Base-by-base conservation (phyloP, 1,140 invertebrate genomes). In the Brachionus calyciflorus region DNA sequence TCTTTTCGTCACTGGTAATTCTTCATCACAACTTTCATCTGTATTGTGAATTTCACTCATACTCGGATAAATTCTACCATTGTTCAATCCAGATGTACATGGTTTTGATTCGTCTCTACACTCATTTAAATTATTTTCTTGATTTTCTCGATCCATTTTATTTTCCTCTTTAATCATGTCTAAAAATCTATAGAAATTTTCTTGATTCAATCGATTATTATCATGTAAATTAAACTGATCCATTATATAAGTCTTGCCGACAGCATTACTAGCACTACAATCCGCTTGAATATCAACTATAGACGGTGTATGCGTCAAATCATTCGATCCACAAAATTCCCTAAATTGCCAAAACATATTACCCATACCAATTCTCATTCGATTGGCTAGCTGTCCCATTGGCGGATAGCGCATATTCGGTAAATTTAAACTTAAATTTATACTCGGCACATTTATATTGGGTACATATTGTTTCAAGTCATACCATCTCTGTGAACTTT, bases 271-370 rank as follows among this genome's bases (percentile, higher is more conserved):
- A 26, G 69, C 69, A 55, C 69, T 73, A 24, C 46, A 51, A 14
- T 73, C 69, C 2, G 69, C 24, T 30, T 73, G 69, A 30, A 73
- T 73, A 33, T 73, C 69, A 6, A 55, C 69, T 33, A 73, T 51
- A 1, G 69, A 73, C 19, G 69, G 69, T 3, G 46, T 73, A 33
- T 49, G 69, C 19, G 46, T 51, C 69, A 73, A 55, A 73, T 73
- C 69, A 55, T 4, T 73, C 33, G 69, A 40, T 12, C 69, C 69
- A 73, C 69, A 73, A 55, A 73, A 73, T 41, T 73, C 46, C n/a
- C 69, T 55, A 40, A 73, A 73, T 37, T 73, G 69, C 28, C n/a
- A 28, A n/a, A 73, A 73, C 46, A 55, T 55, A 46, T 73, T 55
- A 26, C 69, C 69, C 69, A 73, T 73, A 14, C 69, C 69, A 10